Base-by-base conservation (phyloP, 2,113 vertebrate genomes). In the Ifrita kowaldi region DNA sequence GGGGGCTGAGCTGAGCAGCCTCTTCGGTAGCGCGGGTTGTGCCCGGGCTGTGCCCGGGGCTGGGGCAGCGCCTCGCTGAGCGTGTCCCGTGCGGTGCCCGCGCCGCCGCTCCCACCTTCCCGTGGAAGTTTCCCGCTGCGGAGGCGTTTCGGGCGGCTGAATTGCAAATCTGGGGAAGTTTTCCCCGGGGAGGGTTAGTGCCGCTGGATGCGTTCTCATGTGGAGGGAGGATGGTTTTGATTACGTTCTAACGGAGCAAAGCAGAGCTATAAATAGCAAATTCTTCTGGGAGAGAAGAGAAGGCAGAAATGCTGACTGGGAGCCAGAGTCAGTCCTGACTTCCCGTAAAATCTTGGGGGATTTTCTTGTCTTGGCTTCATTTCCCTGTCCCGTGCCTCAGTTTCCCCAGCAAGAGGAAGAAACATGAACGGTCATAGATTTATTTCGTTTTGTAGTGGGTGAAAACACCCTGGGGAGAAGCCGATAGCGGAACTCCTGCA, bases 361-460 rank as follows among this genome's bases (percentile, higher is more conserved):
- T 32, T 84, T 63, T 55, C 30, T 41, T 19, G 6, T 11, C 24
- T 56, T 49, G 52, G 30, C 49, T 77, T 50, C 11, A 0, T 47
- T 93, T 86, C 55, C 2, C 37, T 50, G 56, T 42, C 41, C 17
- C 5, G 6, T 23, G 64, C 60, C 82, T 93, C 85, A 39, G 39
- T 70, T 90, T 84, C 78, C 44, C 35, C 1, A 4, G 32, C 22
- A 7, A 5, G 4, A 18, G 35, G 22, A 35, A 56, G 41, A 56
- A 63, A 30, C 1, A 0, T 0, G 2, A 44, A 21, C 0, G 0
- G 7, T 9, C 3, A 0, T 0, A 0, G 4, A 7, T 63, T 84
- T 39, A 7, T 39, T 71, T 84, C 24, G 7, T 41, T 53, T 52
- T 17, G 0, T 1, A 12, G 35, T 3, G 10, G 33, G 6, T 3